Conservation (phyloP, 2,113 vertebrate genomes). For the Ceuthmochares aereus region DNA sequence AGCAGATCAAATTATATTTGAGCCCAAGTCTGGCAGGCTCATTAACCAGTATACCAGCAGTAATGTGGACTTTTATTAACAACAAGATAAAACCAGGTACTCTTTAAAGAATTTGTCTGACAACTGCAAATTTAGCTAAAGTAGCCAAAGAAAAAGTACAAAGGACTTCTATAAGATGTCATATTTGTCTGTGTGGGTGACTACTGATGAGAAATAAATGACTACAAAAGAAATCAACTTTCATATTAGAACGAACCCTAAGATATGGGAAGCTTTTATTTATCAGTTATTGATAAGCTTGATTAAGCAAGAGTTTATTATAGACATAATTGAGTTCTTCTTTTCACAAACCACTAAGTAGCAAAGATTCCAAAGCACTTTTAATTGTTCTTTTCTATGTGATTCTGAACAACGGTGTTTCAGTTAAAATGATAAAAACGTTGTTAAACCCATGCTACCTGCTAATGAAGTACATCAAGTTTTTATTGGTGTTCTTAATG, state of each 20-base stretch:
- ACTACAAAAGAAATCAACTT: background rate
- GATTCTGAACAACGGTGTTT: background rate
- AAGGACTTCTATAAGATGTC: background rate
- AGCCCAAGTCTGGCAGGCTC: background rate
- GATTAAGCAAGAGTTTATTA: constrained; percentile 20
- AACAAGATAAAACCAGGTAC: background rate
- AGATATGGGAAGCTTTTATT: background rate
- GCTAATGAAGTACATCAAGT: background rate
- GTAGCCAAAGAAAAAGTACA: background rate
- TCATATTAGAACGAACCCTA: background rate
- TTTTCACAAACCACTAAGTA: background rate
- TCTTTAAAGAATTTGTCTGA: background rate
- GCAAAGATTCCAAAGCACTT: constrained; percentile 6
- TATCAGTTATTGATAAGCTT: constrained; percentile 35
- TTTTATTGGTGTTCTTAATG: background rate
- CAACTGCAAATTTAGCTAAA: background rate
- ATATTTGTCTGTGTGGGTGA: background rate
- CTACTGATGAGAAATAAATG: background rate
- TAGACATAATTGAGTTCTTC: background rate
- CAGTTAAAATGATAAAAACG: background rate
- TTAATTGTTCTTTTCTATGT: background rate
- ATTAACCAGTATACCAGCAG: background rate
- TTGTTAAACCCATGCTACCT: background rate
- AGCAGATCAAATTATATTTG: background rate
- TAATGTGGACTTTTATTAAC: background rate